Conservation (phyloP, 37 sponge, comb jelly and placozoan species). For the Mnemiopsis leidyi region DNA sequence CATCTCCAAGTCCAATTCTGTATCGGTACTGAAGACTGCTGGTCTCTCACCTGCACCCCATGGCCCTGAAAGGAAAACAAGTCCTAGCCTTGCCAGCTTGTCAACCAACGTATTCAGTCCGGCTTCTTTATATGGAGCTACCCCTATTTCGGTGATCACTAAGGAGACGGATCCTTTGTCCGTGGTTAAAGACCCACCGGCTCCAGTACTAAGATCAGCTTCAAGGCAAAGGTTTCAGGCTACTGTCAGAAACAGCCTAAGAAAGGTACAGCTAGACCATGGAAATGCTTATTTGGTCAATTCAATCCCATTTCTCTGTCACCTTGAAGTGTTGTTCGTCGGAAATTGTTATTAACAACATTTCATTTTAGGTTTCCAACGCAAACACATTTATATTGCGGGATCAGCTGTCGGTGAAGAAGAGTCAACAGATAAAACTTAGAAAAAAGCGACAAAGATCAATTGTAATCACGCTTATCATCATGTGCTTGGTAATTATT, state of each 20-base stretch:
- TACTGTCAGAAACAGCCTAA: neutral
- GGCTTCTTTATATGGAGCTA: neutral
- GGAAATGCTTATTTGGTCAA: no score
- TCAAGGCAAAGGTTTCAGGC: constrained; percentile 6
- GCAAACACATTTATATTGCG: constrained; percentile 7
- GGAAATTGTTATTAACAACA: no score
- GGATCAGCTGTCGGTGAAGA: neutral
- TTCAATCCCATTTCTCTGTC: no score
- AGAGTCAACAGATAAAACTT: neutral
- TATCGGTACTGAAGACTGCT: neutral
- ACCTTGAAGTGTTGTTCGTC: no score
- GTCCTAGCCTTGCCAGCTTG: neutral
- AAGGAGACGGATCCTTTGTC: neutral
- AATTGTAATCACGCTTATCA: neutral
- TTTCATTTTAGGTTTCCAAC: neutral
- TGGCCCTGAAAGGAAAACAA: neutral
- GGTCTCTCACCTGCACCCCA: neutral
- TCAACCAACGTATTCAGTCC: neutral
- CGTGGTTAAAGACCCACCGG: neutral
- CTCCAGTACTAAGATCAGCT: neutral
- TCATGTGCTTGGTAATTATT: constrained; percentile 27
- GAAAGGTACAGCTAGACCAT: no score
- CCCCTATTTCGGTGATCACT: neutral
- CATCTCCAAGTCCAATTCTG: neutral
- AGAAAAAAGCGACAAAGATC: neutral